Base-by-base conservation (phyloP, 2,888 invertebrate species). In the Leucophora obtusa region DNA sequence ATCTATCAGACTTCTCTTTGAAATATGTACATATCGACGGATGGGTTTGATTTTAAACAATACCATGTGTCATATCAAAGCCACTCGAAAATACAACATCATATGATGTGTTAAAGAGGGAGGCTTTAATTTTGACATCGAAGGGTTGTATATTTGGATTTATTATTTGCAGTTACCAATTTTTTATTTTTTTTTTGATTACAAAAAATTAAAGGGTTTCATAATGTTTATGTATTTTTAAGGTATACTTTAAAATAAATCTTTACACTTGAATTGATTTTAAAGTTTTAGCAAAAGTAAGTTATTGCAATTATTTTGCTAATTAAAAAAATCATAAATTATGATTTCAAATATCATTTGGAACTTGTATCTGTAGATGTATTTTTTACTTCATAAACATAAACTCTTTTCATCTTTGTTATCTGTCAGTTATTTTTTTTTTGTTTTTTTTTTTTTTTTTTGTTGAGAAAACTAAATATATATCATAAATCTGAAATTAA, bases 261-360 rank as follows among this genome's bases (percentile, higher is more conserved):
- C 17, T 56, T 47, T 58, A 47, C 68, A 58, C 56, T 47, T 68
- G 68, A 68, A 58, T 68, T n/a, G 47, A 47, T 58, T 68, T 68
- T 28, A 47, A 58, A 68, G 58, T 56, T 17, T n/a, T 21, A 47
- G 21, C 33, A 68, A 47, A 28, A 47, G 68, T 68, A 38, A 11
- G 14, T 38, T 38, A 38, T 38, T 38, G 38, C 38, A 38, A 38
- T 11, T 11, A 38, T 38, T 11, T 38, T 38, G n/a, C n/a, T n/a
- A 47, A 47, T 11, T 10, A 47, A 47, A 68, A 47, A 47, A 63
- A 33, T 47, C 50, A 50, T 63, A 63, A 63, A 63, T 63, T 50
- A 50, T 50, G 50, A 50, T 63, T 28, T 63, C 28, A 47, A 62
- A 28, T 28, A 28, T 28, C 38, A 38, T 38, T 38, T 14, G 38